Base-by-base conservation (phyloP, 1,140 invertebrate genomes). In the Drosophila auraria region DNA sequence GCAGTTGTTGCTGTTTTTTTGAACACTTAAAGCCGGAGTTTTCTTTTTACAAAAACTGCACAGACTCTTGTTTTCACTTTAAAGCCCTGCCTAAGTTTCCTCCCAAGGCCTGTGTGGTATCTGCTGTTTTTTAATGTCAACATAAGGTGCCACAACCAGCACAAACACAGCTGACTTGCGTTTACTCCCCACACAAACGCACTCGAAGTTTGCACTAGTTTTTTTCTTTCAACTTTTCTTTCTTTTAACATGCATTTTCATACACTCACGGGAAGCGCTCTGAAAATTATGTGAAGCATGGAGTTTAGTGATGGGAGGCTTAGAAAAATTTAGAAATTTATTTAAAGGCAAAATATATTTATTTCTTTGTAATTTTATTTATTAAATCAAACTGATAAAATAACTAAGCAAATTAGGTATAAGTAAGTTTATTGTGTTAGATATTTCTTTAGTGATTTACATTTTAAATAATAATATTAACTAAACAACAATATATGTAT, bases 121-220 rank as follows among this genome's bases (percentile, higher is more conserved):
- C 61, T 71, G 58, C 65, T 83, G 75, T 82, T 50, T 66, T 60
- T 59, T 70, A 75, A 76, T 82, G 66, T 80, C 66, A 87, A 70
- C 80, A 83, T 36, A 65, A 66, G 69, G 76, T 75, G 80, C 64
- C 69, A 79, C 54, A 66, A 27, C n/a, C 63, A 53, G 73, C 17
- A 61, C 9, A 73, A 47, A 61, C 61, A 30, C 49, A 54, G 60
- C 63, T 70, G 61, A 53, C 59, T 60, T 49, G 56, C 64, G 58
- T 59, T 70, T 40, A 66, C 64, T 30, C 62, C 15, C 11, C 49
- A 60, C 9, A 77, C 38, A 49, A 42, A 80, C 47, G 61, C 33
- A 63, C 27, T 36, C 38, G 61, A 63, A 65, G 42, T 59, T 70
- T 82, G 79, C 42, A 68, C 59, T 58, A 73, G 60, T 69, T 66